Evolutionary conservation across 2,113 vertebrate species (phyloP), one percentile per base, ranked within the genome.

Genomic region (Phainopepla nitens): DNA sequence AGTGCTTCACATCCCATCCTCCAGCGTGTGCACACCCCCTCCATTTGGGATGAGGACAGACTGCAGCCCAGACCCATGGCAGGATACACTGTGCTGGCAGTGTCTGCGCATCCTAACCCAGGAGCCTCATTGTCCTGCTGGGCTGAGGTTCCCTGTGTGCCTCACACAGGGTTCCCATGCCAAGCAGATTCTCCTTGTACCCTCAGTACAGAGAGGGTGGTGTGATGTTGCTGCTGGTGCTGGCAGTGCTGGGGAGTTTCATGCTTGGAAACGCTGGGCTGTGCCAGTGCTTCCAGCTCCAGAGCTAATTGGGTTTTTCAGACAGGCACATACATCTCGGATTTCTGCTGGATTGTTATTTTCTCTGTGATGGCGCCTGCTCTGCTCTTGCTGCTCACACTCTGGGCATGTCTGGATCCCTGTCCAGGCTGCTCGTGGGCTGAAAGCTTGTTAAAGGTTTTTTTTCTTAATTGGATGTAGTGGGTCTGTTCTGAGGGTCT

Each of bases 121-220:
- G 50, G 58, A 87, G 20, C 42, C 36, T 41, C 6, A 0, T 7
- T 72, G 72, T 77, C 35, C 44, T 2, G 1, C 25, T 36, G 36
- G 57, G 53, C 66, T 72, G 45, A 7, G n/a, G 49, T 10, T 64
- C 57, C 56, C 41, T 14, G 53, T 4, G 5, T 41, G 57, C 62
- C 16, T 5, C 49, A 41, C 31, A 10, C 0, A 0, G n/a, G 22
- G 16, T 61, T 70, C 60, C 73, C 5, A 0, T 14, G 41, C n/a
- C 17, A 10, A 22, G 91, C 69, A 69, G 64, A 16, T 66, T 39
- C 31, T 47, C 29, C 56, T n/a, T 53, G 71, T 65, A 47, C 10
- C 45, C 29, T 13, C 2, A 1, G 12, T 4, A 16, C 24, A 6
- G 56, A 44, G 68, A 50, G 12, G 62, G 2, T 54, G 53, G 13